Conservation (phyloP, 53 echinoderm and acorn worm genomes). For the Astropecten irregularis region DNA sequence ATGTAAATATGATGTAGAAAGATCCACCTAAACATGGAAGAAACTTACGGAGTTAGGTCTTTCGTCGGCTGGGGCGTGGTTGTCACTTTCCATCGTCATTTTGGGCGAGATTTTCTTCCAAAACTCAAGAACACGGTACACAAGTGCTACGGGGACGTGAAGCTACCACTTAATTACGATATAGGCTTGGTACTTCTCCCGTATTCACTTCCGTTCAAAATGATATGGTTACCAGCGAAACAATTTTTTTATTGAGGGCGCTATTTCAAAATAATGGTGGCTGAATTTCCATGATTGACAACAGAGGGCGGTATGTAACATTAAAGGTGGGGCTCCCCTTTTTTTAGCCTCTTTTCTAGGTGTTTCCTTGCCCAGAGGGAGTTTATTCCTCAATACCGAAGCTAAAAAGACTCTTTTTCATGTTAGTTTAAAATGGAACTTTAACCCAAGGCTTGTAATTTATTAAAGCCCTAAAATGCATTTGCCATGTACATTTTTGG, state of each 20-base stretch:
- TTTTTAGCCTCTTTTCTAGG: too few relatives aligned
- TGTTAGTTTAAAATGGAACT: too few relatives aligned
- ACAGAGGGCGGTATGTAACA: neutral
- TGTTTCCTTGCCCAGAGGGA: too few relatives aligned
- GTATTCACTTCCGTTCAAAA: neutral
- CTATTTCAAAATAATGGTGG: neutral
- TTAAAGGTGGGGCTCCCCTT: too few relatives aligned
- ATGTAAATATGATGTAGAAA: too few relatives aligned
- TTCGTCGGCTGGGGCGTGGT: slow-evolving; percentile 61
- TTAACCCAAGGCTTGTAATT: too few relatives aligned
- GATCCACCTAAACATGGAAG: too few relatives aligned
- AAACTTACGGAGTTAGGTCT: slow-evolving; percentile 53
- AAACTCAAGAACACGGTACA: neutral
- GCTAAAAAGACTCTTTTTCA: too few relatives aligned
- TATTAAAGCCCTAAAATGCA: too few relatives aligned
- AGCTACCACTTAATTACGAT: too few relatives aligned
- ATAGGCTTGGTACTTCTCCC: neutral
- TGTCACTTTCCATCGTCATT: slow-evolving; percentile 84
- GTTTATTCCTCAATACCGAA: too few relatives aligned
- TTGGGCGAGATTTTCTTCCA: neutral
- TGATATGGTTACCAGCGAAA: slow-evolving; percentile 4
- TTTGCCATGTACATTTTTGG: too few relatives aligned
- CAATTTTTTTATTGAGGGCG: neutral
- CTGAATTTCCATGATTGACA: neutral
- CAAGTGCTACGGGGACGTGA: neutral